Percentiles rank a stretch among this genome's conserved stretches.
Conservation (phyloP, 2,888 invertebrate species). For the Actias luna region DNA sequence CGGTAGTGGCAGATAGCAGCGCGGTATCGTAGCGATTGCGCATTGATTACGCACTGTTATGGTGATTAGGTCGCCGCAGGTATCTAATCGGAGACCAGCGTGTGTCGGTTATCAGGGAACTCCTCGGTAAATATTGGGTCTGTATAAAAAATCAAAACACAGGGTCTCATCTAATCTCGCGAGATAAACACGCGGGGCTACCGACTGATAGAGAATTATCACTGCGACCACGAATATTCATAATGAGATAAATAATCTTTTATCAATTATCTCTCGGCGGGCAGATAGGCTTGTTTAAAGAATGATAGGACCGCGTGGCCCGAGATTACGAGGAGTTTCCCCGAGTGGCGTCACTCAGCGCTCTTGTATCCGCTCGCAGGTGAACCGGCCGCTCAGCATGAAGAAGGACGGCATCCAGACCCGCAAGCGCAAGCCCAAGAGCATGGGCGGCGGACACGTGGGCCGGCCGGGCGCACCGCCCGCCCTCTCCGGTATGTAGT, state of each 20-base stretch:
- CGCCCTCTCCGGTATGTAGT: slow-evolving; percentile 62
- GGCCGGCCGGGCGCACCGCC: slow-evolving; percentile 49
- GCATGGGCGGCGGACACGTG: slow-evolving; percentile 68
- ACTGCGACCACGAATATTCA: slow-evolving; percentile 78
- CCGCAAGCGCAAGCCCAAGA: slow-evolving; percentile 95
- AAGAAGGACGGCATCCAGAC: slow-evolving; percentile 99
- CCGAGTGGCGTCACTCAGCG: slow-evolving; percentile 36
- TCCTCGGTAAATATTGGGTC: slow-evolving; percentile 79
- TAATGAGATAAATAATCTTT: slow-evolving; percentile 82
- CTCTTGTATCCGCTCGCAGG: slow-evolving; percentile 77
- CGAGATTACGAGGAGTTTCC: slow-evolving; percentile 72
- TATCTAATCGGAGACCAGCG: slow-evolving; percentile 68
- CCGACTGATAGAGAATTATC: slow-evolving; percentile 81
- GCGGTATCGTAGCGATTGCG: slow-evolving; percentile 26
- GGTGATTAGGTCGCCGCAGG: slow-evolving; percentile 35
- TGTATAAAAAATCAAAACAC: slow-evolving; percentile 79
- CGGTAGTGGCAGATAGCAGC: background rate
- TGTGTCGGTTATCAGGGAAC: slow-evolving; percentile 73
- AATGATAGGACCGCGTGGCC: slow-evolving; percentile 71
- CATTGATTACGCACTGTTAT: slow-evolving; percentile 44
- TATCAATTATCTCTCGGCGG: slow-evolving; percentile 78
- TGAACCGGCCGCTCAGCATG: slow-evolving; percentile 97
- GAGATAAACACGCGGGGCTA: slow-evolving; percentile 80
- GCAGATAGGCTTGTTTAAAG: slow-evolving; percentile 79
- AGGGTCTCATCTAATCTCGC: slow-evolving; percentile 80